Conservation (phyloP, 2,797 vertebrate species). For the Micrastur ruficollis region DNA sequence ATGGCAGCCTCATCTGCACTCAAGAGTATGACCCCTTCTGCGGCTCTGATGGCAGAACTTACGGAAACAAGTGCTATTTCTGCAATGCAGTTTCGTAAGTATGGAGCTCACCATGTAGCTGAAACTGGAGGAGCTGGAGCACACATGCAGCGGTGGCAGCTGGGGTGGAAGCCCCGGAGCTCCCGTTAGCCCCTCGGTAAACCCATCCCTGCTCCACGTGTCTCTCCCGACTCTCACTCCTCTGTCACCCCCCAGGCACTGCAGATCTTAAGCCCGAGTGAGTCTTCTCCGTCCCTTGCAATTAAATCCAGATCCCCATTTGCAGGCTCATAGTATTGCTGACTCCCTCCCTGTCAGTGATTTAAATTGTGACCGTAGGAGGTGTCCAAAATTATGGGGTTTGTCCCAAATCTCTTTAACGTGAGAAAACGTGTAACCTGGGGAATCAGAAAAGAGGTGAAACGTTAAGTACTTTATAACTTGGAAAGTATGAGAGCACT, state of each 20-base stretch:
- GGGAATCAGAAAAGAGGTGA: neutral
- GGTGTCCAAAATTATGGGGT: neutral
- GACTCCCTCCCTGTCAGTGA: neutral
- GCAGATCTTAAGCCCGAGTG: neutral
- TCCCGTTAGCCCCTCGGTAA: neutral
- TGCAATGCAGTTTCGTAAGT: neutral
- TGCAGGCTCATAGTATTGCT: neutral
- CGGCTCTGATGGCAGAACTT: slow-evolving; percentile 18
- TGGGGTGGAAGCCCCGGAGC: neutral
- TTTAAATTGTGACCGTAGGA: neutral
- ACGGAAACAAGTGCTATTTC: slow-evolving; percentile 24
- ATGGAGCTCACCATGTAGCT: neutral
- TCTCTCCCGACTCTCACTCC: neutral
- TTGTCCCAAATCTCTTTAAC: neutral
- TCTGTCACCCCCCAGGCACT: neutral
- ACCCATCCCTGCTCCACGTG: neutral
- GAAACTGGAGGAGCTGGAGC: neutral
- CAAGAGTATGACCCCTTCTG: neutral
- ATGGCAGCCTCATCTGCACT: accelerated
- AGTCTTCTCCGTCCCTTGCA: neutral
- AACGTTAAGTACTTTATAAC: neutral
- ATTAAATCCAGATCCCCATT: neutral
- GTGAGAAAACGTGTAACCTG: accelerated
- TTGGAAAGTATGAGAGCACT: neutral
- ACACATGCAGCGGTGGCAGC: accelerated